Percentiles rank a stretch among this genome's conserved stretches.
phyloP scores from a whole-genome alignment of 37 sponge, comb jelly and placozoan genomes.

The Spongilla lacustris region DNA sequence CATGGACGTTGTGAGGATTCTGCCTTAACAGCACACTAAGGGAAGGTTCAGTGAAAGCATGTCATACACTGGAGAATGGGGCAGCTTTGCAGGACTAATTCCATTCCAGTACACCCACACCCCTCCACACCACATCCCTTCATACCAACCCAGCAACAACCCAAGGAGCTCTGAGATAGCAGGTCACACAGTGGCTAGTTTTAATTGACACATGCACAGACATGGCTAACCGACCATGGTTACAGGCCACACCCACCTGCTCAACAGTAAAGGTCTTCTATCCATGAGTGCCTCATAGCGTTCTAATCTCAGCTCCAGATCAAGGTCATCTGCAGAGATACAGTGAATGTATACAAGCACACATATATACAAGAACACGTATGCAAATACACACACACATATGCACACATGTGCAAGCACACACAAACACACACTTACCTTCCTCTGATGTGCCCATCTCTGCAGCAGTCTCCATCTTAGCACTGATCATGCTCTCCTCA shows the following conservation, averaged over 20 bases:
- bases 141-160: too few species aligned
- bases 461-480: conserved; percentile 86
- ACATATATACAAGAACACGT: background rate
- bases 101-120: too few species aligned
- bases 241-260: conserved; percentile 53
- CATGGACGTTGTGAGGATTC: conserved; percentile 98
- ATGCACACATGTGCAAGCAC: background rate
- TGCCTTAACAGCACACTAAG: conserved; percentile 92
- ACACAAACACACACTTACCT: conserved; percentile 49
- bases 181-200: too few species aligned
- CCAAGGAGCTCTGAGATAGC: too few species aligned
- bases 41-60: too few species aligned
- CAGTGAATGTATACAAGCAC: too few species aligned
- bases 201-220: too few species aligned
- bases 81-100: too few species aligned
- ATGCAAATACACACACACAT: background rate
- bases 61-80: too few species aligned
- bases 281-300: conserved; percentile 96
- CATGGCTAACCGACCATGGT: too few species aligned
- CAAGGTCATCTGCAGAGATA: conserved; percentile 78
- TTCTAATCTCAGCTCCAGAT: conserved; percentile 88
- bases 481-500: conserved; percentile 96
- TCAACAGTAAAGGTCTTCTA: conserved; percentile 89
- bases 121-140: too few species aligned
- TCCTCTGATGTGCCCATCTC: conserved; percentile 81